Evolutionary conservation across 2,113 vertebrate genomes (phyloP).

Genomic region (Mobula hypostoma): DNA sequence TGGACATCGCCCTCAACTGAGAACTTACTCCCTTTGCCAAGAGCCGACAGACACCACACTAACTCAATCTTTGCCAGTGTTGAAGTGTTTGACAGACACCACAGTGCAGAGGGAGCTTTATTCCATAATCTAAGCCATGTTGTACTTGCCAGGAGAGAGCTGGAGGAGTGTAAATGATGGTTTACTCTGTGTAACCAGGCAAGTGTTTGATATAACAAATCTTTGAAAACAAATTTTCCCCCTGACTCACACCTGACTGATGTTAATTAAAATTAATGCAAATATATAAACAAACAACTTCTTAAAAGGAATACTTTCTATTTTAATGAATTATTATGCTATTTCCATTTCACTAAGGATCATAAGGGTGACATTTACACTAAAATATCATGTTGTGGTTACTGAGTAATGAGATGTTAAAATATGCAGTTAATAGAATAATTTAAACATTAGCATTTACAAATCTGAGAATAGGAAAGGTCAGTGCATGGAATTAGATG

Average conservation of each 20-base stretch:
- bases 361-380: slow-evolving; percentile 17
- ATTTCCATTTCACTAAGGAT: slow-evolving; percentile 16
- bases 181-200: too few relatives aligned
- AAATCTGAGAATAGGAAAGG: slow-evolving; percentile 14
- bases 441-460: slow-evolving; percentile 33
- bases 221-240: not conserved
- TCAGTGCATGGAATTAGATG: not conserved
- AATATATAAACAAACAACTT: slow-evolving; percentile 8
- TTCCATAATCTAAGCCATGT: not conserved
- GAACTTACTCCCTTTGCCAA: too few relatives aligned
- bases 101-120: not conserved
- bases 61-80: not conserved
- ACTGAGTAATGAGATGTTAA: slow-evolving; percentile 31
- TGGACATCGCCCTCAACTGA: too few relatives aligned
- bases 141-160: not conserved
- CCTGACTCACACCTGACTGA: not conserved
- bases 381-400: slow-evolving; percentile 16
- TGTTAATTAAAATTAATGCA: not conserved
- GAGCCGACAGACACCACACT: too few relatives aligned
- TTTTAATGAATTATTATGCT: slow-evolving; percentile 34
- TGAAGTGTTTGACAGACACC: not conserved
- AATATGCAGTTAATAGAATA: slow-evolving; percentile 30
- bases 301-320: not conserved
- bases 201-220: not conserved
- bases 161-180: too few relatives aligned